Evolutionary conservation across 2,797 vertebrate genomes (phyloP).

Genomic region (Syngnathus rostellatus): DNA sequence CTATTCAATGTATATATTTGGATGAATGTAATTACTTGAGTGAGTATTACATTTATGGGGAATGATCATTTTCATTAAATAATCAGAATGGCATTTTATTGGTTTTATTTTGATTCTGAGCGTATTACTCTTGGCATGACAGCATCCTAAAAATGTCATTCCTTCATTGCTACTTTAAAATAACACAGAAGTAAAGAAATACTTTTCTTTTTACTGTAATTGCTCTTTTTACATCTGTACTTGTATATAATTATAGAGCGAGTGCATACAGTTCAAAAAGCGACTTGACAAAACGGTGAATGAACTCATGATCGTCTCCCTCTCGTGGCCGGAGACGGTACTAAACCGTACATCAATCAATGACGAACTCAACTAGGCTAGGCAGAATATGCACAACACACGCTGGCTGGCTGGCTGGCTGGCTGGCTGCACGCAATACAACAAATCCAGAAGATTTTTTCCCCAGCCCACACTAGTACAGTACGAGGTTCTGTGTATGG

Average conservation of each 20-base stretch:
- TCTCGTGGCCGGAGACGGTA: background rate
- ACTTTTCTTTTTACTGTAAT: background rate
- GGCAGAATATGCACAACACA: background rate
- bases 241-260: background rate
- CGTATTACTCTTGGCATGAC: no score
- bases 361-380: background rate
- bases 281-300: background rate
- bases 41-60: no score
- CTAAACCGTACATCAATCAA: background rate
- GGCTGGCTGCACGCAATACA: background rate
- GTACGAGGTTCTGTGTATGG: background rate
- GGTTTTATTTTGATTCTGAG: no score
- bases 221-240: background rate
- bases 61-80: no score
- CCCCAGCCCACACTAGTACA: background rate
- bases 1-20: no score
- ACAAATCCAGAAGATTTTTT: background rate
- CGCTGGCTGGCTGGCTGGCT: background rate
- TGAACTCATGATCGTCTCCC: background rate
- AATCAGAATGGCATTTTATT: no score
- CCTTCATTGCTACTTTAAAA: background rate
- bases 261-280: background rate
- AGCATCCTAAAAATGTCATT: background rate
- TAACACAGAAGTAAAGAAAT: no score
- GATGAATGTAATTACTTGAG: no score